Conservation (phyloP, 2,797 vertebrate species). For the Pantherophis vulpinus region DNA sequence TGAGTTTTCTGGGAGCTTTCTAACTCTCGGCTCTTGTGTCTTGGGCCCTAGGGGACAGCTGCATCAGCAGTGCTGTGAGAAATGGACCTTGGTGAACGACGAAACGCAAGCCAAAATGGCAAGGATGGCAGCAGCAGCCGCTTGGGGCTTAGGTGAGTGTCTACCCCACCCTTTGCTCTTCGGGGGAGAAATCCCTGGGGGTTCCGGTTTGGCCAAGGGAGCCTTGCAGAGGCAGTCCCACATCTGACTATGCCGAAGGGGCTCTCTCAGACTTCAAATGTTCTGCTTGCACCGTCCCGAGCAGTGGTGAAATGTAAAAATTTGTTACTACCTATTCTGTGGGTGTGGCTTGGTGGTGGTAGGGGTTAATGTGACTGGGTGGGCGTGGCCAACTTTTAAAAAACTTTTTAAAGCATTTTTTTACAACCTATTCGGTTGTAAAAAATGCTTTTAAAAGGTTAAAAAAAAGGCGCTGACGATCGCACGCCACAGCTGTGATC, state of each 20-base stretch:
- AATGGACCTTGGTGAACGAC: constrained; percentile 95
- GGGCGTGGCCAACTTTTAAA: no score
- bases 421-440: no score
- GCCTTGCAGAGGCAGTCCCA: neutral
- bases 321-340: no score
- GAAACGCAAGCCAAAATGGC: constrained; percentile 99
- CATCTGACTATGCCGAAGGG: neutral
- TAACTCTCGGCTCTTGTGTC: constrained; percentile 25
- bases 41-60: constrained; percentile 86
- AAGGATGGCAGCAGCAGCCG: constrained; percentile 96
- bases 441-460: no score
- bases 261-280: neutral
- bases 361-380: no score
- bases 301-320: neutral
- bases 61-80: constrained; percentile 98
- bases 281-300: neutral
- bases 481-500: no score
- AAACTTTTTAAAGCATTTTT: no score
- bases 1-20: neutral
- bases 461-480: no score
- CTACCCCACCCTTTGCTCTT: no score
- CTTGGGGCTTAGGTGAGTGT: constrained; percentile 91
- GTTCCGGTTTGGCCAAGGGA: neutral
- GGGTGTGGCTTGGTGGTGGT: no score
- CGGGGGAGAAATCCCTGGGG: neutral